Conservation (phyloP, 2,797 vertebrate species). For the Carapus acus region DNA sequence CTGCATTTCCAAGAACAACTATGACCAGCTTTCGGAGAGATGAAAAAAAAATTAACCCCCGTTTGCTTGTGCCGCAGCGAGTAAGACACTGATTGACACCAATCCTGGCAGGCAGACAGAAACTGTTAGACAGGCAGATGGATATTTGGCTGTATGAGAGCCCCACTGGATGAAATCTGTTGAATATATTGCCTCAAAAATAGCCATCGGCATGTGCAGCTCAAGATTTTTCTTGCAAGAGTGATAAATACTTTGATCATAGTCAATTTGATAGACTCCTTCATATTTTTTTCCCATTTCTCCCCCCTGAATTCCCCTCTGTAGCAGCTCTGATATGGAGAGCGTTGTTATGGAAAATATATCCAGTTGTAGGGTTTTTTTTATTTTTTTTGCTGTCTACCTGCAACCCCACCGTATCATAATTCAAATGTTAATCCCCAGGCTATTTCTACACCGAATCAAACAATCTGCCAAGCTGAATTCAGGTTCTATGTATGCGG, state of each 20-base stretch:
- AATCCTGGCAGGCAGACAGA: constrained; percentile 6
- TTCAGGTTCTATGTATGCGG: too few relatives aligned
- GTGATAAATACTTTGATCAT: neutral
- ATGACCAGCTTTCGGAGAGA: neutral
- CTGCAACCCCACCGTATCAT: too few relatives aligned
- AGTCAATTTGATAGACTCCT: neutral
- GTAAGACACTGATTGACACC: neutral
- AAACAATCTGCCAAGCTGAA: too few relatives aligned
- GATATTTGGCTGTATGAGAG: constrained; percentile 1
- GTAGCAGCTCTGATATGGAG: too few relatives aligned
- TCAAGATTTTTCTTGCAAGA: neutral
- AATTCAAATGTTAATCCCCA: too few relatives aligned
- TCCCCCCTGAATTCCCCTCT: too few relatives aligned
- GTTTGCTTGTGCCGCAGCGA: constrained; percentile 1
- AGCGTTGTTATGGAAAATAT: too few relatives aligned
- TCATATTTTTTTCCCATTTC: too few relatives aligned
- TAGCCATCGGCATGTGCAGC: neutral
- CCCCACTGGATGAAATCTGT: constrained; percentile 4
- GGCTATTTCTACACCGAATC: too few relatives aligned
- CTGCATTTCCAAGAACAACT: constrained; percentile 2
- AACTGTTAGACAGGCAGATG: neutral
- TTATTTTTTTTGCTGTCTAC: too few relatives aligned
- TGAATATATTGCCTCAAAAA: neutral
- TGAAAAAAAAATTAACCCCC: constrained; percentile 1
- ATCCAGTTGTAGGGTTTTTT: too few relatives aligned